Evolutionary conservation across 2,797 vertebrate genomes (phyloP).

Genomic region (Sebastes hubbsi): DNA sequence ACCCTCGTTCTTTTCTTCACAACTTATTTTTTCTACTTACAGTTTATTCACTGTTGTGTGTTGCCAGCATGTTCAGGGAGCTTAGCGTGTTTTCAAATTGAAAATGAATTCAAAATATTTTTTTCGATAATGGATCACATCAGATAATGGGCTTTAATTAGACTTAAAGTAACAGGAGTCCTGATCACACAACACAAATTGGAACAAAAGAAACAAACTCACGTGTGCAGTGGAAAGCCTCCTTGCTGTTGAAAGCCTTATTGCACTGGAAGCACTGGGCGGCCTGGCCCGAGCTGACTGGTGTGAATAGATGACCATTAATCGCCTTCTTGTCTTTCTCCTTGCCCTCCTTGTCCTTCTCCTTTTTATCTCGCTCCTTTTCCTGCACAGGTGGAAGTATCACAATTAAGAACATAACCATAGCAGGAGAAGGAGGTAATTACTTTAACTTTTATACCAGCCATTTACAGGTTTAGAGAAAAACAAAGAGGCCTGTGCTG

Average conservation of each 20-base stretch:
- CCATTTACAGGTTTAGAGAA: constrained; percentile 2
- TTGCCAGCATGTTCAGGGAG: not conserved
- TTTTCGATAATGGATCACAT: not conserved
- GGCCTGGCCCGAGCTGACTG: constrained; percentile 74
- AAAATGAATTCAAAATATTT: not conserved
- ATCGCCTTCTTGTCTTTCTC: constrained; percentile 85
- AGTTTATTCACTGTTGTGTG: not conserved
- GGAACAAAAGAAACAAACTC: constrained; percentile 61
- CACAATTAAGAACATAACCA: not conserved
- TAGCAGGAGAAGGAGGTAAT: not conserved
- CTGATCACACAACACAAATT: not conserved
- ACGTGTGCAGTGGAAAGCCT: constrained; percentile 90
- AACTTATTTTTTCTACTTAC: not conserved
- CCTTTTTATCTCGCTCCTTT: constrained; percentile 89
- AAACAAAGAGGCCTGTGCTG: not conserved
- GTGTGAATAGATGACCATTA: constrained; percentile 89
- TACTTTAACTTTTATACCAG: constrained; percentile 2
- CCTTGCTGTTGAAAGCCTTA: constrained; percentile 88
- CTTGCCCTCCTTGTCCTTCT: constrained; percentile 89
- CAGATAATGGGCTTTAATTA: constrained; percentile 13
- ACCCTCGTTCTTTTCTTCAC: no score
- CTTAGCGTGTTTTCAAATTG: not conserved
- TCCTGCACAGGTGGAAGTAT: constrained; percentile 79
- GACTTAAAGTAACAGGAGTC: not conserved
- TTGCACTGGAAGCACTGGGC: constrained; percentile 89